phyloP scores from a whole-genome alignment of 2,888 invertebrate species.

The Andrena chrysosceles region DNA sequence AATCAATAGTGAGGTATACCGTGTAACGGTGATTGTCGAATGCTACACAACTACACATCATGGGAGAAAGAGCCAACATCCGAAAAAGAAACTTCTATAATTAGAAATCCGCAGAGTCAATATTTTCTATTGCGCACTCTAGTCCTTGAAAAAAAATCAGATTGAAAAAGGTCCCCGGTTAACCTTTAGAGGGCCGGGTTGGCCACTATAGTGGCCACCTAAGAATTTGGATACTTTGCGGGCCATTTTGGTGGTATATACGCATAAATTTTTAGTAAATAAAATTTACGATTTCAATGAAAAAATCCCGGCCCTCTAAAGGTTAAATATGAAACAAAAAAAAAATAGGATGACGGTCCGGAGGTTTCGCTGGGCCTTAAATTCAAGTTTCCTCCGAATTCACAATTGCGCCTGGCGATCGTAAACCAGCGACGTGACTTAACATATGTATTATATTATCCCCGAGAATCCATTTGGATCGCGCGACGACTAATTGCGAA shows the following conservation, averaged over 20 bases:
- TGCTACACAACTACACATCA: slow-evolving; percentile 55
- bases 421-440: not conserved
- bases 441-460: not conserved
- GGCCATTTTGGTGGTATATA: no score
- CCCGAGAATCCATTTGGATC: not conserved
- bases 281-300: no score
- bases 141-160: not conserved
- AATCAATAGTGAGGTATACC: slow-evolving; percentile 77
- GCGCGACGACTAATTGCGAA: not conserved
- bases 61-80: slow-evolving; percentile 2
- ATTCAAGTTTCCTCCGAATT: not conserved
- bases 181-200: no score
- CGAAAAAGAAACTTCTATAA: not conserved
- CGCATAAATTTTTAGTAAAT: no score
- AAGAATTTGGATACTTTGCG: no score
- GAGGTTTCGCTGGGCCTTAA: not conserved
- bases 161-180: not conserved
- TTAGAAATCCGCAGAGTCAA: slow-evolving; percentile 1
- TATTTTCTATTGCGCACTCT: not conserved
- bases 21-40: slow-evolving; percentile 76
- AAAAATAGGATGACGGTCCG: not conserved
- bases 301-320: no score
- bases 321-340: not conserved
- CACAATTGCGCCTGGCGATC: not conserved
- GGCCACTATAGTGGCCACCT: no score